These are phyloP conservation scores for Melanocharis versteri DNA, from an alignment of 2,113 vertebrate genomes.

Conservation along the genomic window DNA sequence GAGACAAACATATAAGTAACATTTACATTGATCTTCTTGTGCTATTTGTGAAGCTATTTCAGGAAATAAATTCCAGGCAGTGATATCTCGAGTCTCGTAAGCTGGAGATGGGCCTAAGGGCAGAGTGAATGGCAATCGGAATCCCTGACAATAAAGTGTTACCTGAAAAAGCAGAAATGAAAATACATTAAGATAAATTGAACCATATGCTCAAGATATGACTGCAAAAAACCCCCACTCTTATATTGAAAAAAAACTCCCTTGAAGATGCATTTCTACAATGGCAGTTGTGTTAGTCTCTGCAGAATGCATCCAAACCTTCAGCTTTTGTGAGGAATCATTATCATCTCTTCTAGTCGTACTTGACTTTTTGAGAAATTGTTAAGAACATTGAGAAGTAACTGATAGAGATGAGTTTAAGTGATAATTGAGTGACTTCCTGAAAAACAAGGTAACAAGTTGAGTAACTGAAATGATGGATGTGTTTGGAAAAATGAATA, in stretches of 20 bases:
- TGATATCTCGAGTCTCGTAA: constrained; percentile 22
- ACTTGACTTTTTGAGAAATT: background rate
- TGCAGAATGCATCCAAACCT: background rate
- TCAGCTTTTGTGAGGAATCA: background rate
- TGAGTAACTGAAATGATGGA: background rate
- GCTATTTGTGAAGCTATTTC: constrained; percentile 49
- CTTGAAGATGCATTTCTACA: background rate
- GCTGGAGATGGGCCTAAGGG: constrained; percentile 5
- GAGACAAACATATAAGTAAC: constrained; percentile 14
- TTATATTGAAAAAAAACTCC: background rate
- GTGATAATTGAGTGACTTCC: background rate
- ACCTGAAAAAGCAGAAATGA: constrained; percentile 57
- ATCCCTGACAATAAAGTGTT: constrained; percentile 61
- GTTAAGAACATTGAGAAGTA: background rate
- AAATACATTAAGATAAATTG: constrained; percentile 10
- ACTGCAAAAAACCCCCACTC: background rate
- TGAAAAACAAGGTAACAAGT: background rate
- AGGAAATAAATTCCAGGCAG: constrained; percentile 46
- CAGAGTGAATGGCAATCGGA: constrained; percentile 52
- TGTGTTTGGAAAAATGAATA: background rate
- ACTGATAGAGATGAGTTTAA: background rate
- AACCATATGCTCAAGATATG: background rate
- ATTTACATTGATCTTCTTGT: constrained; percentile 64
- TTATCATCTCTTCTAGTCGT: background rate
- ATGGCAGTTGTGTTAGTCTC: background rate